phyloP scores from a whole-genome alignment of 2,888 invertebrate genomes.

The Xanthia icteritia region DNA sequence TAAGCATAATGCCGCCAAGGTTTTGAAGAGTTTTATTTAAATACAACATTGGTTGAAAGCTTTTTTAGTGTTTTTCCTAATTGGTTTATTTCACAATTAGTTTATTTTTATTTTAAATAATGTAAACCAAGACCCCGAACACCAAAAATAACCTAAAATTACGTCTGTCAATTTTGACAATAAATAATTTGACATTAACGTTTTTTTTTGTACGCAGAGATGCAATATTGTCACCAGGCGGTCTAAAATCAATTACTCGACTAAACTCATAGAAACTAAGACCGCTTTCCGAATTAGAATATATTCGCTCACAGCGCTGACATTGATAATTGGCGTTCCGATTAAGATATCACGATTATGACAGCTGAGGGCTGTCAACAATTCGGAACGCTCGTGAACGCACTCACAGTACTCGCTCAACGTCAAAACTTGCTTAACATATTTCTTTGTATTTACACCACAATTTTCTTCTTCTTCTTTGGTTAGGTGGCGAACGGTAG shows the following conservation, averaged over 20 bases:
- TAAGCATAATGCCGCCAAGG: slow-evolving; percentile 39
- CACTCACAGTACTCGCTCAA: too few relatives aligned
- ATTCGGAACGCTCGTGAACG: too few relatives aligned
- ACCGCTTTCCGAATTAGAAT: too few relatives aligned
- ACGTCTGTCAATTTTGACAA: background rate
- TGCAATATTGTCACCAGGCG: background rate
- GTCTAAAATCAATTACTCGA: background rate
- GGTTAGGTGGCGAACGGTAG: too few relatives aligned
- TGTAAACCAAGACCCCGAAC: background rate
- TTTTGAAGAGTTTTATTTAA: slow-evolving; percentile 28
- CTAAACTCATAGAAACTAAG: background rate
- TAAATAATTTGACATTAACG: too few relatives aligned
- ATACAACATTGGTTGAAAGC: slow-evolving; percentile 15
- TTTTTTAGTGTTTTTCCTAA: background rate
- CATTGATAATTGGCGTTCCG: too few relatives aligned
- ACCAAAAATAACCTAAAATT: slow-evolving; percentile 34
- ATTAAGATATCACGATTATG: too few relatives aligned
- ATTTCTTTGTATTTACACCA: too few relatives aligned
- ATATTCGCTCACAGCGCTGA: too few relatives aligned
- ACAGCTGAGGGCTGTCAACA: too few relatives aligned
- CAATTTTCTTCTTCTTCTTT: too few relatives aligned
- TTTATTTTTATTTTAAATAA: background rate
- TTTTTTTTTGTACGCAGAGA: background rate
- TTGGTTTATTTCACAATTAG: background rate
- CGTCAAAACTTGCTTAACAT: too few relatives aligned